Evolutionary conservation across 2,797 vertebrate genomes (phyloP).

Genomic region (Uromys caudimaculatus): DNA sequence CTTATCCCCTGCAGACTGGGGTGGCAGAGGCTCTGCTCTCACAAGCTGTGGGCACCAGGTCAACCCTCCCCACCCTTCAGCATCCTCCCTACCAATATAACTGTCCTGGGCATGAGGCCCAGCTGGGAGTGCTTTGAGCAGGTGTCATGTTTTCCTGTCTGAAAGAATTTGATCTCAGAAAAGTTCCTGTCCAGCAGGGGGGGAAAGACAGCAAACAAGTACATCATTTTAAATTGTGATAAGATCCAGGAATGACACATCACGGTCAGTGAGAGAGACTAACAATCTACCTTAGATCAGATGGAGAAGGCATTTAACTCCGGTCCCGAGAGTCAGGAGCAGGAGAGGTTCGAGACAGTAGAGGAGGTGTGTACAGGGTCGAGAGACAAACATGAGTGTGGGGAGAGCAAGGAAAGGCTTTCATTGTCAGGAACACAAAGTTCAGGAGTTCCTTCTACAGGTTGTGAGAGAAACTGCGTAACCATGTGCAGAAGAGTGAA

Average conservation of each 20-base stretch:
- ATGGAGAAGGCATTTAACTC: neutral
- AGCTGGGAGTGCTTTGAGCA: neutral
- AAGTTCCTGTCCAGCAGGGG: neutral
- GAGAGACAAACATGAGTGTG: neutral
- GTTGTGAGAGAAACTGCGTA: neutral
- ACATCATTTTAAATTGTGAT: neutral
- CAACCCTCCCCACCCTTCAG: neutral
- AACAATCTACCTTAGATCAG: neutral
- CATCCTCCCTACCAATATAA: neutral
- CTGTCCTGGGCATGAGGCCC: neutral
- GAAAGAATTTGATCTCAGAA: neutral
- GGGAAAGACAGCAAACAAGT: neutral
- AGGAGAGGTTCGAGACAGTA: neutral
- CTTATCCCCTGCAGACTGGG: neutral
- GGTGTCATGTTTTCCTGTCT: neutral
- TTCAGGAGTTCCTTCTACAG: neutral
- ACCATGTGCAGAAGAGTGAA: neutral
- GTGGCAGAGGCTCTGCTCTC: neutral
- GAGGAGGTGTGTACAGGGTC: neutral
- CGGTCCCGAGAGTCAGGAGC: neutral
- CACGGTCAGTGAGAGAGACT: neutral
- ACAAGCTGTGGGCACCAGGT: neutral
- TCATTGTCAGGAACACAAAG: neutral
- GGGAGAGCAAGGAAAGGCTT: neutral
- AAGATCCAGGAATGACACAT: neutral